A percentile compares a stretch with the other conserved stretches of the same genome.
Conservation (phyloP, 1,140 invertebrate genomes). For the Pomacea maculata region DNA sequence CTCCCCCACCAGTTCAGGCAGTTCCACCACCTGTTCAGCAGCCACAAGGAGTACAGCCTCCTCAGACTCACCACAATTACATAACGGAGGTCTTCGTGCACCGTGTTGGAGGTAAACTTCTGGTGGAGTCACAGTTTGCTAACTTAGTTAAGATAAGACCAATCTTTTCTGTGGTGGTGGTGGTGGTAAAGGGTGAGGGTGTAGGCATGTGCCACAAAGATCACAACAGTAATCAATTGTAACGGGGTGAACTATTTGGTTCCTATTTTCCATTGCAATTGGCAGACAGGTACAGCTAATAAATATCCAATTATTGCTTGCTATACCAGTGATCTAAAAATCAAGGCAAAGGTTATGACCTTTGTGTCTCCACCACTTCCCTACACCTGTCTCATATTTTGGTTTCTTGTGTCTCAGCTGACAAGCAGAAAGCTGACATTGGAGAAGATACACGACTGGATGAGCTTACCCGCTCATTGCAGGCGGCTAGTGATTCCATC, state of each 20-base stretch:
- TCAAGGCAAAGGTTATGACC: too few species aligned
- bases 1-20: constrained; percentile 13
- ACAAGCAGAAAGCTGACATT: constrained; percentile 24
- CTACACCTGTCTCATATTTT: not conserved
- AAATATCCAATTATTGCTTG: too few species aligned
- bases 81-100: constrained; percentile 60
- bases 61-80: constrained; percentile 51
- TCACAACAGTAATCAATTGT: too few species aligned
- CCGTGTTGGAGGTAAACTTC: constrained; percentile 38
- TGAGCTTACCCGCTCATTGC: constrained; percentile 52
- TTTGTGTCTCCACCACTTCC: not conserved
- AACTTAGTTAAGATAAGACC: too few species aligned
- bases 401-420: not conserved
- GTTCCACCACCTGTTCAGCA: constrained; percentile 30
- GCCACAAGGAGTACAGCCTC: constrained; percentile 29
- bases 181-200: too few species aligned
- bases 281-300: too few species aligned
- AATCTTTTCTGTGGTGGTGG: too few species aligned
- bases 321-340: too few species aligned
- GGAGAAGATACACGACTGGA: constrained; percentile 45
- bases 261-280: too few species aligned
- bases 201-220: too few species aligned
- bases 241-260: too few species aligned
- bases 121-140: too few species aligned
- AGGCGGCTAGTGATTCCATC: constrained; percentile 51